Conservation (phyloP, 1,140 invertebrate genomes). For the Vanessa atalanta region DNA sequence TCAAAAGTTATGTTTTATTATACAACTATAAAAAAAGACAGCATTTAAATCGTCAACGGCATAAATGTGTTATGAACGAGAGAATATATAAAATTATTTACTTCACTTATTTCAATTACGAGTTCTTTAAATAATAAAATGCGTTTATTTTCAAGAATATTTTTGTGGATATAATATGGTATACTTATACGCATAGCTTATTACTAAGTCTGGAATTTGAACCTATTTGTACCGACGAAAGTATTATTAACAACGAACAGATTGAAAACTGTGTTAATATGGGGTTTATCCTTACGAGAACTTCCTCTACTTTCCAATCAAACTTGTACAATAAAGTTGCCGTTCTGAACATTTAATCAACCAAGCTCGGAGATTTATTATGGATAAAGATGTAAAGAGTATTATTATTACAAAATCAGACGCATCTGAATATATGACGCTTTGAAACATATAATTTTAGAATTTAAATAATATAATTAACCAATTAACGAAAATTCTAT, state of each 20-base stretch:
- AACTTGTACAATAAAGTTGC: slow-evolving; percentile 63
- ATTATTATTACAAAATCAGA: background rate
- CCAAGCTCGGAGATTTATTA: slow-evolving; percentile 17
- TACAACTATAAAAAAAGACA: slow-evolving; percentile 20
- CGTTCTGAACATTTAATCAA: slow-evolving; percentile 63
- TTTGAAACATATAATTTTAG: no score
- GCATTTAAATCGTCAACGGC: slow-evolving; percentile 13
- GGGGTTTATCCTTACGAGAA: slow-evolving; percentile 42
- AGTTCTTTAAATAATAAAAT: background rate
- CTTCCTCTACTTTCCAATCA: slow-evolving; percentile 60
- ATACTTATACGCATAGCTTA: background rate
- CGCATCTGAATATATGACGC: background rate
- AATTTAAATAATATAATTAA: background rate
- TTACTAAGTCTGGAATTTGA: background rate
- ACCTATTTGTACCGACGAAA: slow-evolving; percentile 19
- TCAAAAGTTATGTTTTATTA: slow-evolving; percentile 31
- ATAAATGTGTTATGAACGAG: background rate
- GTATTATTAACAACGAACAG: slow-evolving; percentile 44
- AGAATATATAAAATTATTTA: background rate
- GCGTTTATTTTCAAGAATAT: background rate
- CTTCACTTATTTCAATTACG: slow-evolving; percentile 9
- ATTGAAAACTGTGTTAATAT: slow-evolving; percentile 52
- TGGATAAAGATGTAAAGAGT: background rate
- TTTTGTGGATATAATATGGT: background rate
- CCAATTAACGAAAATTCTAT: background rate